Evolutionary conservation across 2,113 vertebrate species (phyloP).

Genomic region (Zosterops japonicus): DNA sequence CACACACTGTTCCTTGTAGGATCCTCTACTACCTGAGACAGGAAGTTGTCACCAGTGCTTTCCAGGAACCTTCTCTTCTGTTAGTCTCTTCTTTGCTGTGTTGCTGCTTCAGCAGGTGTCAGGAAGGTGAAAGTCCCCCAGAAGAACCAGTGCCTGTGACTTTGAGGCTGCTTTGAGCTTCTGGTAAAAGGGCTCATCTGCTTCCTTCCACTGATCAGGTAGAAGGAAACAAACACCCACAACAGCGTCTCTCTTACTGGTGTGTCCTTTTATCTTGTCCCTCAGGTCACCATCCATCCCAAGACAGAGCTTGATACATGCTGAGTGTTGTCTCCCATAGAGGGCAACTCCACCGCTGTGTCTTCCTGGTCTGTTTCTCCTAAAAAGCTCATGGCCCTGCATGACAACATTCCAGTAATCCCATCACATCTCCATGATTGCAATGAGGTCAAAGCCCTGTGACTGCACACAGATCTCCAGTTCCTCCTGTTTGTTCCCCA

Average conservation of each 20-base stretch:
- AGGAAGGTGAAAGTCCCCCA: neutral
- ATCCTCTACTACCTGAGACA: neutral
- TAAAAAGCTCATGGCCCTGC: neutral
- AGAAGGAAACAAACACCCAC: neutral
- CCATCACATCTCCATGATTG: rapidly evolving
- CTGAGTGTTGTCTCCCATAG: neutral
- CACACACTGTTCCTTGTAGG: neutral
- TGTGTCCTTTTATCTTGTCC: neutral
- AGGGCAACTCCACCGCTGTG: neutral
- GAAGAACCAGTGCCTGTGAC: neutral
- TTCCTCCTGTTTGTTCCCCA: neutral
- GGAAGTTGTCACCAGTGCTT: neutral
- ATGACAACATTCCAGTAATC: neutral
- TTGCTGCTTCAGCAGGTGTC: neutral
- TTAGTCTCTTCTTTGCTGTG: neutral
- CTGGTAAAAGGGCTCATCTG: neutral
- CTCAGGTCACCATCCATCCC: too few relatives aligned
- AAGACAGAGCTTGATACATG: neutral
- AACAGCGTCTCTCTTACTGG: neutral
- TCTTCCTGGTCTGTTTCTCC: neutral
- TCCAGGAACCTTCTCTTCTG: neutral
- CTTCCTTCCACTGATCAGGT: neutral
- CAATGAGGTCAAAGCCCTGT: neutral
- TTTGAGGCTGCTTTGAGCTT: neutral
- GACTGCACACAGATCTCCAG: neutral